phyloP scores from a whole-genome alignment of 2,797 vertebrate genomes.

The Diplodus puntazzo region DNA sequence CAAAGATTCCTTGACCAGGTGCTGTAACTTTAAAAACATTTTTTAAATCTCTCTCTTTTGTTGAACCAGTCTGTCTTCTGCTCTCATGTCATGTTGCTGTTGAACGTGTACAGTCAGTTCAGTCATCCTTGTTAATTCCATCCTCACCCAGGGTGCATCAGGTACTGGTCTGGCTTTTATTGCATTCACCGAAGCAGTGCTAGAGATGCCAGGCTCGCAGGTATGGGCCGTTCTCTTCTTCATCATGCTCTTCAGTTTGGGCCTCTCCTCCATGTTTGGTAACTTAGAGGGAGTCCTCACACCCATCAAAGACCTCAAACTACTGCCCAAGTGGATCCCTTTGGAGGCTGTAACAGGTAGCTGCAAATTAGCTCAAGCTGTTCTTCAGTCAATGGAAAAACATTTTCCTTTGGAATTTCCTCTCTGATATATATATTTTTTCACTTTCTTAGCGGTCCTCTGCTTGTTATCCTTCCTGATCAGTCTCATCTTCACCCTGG shows the following conservation, averaged over 20 bases:
- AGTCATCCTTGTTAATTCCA: not conserved
- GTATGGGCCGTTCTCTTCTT: conserved; percentile 94
- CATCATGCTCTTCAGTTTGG: conserved; percentile 92
- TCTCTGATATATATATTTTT: not conserved
- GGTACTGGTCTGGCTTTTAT: conserved; percentile 95
- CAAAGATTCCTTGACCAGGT: conserved; percentile 91
- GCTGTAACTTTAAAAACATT: not conserved
- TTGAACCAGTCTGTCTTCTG: not conserved
- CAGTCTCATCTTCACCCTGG: conserved; percentile 88
- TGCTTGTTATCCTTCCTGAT: conserved; percentile 84
- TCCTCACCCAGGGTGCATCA: conserved; percentile 86
- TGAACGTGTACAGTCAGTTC: not conserved
- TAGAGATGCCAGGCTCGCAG: conserved; percentile 91
- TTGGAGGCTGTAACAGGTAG: conserved; percentile 89
- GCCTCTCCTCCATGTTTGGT: conserved; percentile 95
- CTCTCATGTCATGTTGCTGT: not conserved
- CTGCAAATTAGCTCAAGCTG: not conserved
- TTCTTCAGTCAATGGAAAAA: fast-evolving
- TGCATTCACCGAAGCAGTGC: conserved; percentile 90
- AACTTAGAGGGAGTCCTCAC: conserved; percentile 90
- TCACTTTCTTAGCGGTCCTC: conserved; percentile 76
- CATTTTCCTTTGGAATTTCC: not conserved
- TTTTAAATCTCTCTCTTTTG: not conserved
- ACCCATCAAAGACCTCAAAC: conserved; percentile 85
- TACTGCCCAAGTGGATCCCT: conserved; percentile 85